These are phyloP conservation scores for Corythornis vintsioides DNA, from an alignment of 2,113 vertebrate species.

Conservation along the genomic window DNA sequence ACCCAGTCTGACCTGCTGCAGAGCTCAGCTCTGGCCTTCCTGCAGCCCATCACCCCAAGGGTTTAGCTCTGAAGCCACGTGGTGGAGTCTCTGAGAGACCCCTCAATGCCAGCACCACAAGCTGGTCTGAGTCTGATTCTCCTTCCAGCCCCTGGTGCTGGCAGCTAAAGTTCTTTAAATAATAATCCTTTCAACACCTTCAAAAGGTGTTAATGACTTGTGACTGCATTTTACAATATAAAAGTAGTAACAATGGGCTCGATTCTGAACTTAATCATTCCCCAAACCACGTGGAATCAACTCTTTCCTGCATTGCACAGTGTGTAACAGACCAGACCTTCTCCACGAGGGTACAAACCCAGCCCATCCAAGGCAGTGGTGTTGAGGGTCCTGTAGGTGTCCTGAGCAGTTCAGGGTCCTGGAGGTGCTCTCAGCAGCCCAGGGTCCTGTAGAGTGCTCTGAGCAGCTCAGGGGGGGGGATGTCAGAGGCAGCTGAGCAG, in stretches of 20 bases:
- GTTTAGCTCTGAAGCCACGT: background rate
- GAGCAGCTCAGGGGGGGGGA: no score
- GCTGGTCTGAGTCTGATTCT: background rate
- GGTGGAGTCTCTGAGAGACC: background rate
- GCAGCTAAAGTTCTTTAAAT: constrained; percentile 14
- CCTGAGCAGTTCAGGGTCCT: no score
- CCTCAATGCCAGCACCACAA: background rate
- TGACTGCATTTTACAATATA: background rate
- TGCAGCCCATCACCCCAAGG: background rate
- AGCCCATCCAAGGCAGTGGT: no score
- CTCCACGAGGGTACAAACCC: background rate
- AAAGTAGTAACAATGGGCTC: background rate
- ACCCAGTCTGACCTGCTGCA: background rate
- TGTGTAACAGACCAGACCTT: background rate
- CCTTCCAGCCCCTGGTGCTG: background rate
- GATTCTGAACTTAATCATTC: background rate
- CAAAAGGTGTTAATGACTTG: background rate
- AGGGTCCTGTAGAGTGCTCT: no score
- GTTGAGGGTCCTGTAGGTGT: no score
- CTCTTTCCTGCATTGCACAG: background rate
- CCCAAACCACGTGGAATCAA: background rate
- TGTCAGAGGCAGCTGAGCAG: no score
- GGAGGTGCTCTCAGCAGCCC: background rate
- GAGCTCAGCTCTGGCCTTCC: background rate
- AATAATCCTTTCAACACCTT: background rate